phyloP scores from a whole-genome alignment of 1,140 invertebrate species.

The Grapholita molesta region DNA sequence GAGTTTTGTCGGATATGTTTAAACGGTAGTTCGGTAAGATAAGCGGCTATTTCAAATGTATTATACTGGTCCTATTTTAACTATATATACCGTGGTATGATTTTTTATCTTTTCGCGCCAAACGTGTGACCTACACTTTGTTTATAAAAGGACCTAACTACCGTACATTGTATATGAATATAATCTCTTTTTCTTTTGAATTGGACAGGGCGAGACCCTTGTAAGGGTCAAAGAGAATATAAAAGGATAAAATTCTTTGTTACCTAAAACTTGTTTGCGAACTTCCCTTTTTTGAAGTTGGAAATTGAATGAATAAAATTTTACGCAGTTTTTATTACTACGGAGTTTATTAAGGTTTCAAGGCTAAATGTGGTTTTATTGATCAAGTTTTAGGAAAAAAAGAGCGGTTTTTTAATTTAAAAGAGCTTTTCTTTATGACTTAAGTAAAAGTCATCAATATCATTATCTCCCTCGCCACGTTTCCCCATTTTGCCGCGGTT shows the following conservation, averaged over 20 bases:
- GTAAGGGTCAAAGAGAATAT: not conserved
- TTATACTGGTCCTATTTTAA: not conserved
- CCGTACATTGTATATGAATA: not conserved
- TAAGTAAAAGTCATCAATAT: no score
- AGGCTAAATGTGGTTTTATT: slow-evolving; percentile 1
- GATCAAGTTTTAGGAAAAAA: not conserved
- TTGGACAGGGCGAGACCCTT: not conserved
- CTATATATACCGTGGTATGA: not conserved
- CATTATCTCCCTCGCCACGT: no score
- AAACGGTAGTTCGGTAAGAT: no score
- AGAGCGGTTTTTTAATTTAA: not conserved
- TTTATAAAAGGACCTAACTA: not conserved
- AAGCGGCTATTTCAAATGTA: not conserved
- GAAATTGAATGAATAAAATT: slow-evolving; percentile 16
- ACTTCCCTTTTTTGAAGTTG: not conserved
- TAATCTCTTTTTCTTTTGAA: not conserved
- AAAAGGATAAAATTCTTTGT: not conserved
- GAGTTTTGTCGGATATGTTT: no score
- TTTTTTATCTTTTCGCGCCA: not conserved
- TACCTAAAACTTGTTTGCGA: not conserved
- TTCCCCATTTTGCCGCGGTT: no score
- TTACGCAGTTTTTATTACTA: not conserved
- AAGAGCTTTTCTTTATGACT: no score
- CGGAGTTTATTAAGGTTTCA: not conserved
- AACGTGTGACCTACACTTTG: not conserved